Evolutionary conservation across 2,888 invertebrate genomes (phyloP).

Genomic region (Linnaemya tessellans): DNA sequence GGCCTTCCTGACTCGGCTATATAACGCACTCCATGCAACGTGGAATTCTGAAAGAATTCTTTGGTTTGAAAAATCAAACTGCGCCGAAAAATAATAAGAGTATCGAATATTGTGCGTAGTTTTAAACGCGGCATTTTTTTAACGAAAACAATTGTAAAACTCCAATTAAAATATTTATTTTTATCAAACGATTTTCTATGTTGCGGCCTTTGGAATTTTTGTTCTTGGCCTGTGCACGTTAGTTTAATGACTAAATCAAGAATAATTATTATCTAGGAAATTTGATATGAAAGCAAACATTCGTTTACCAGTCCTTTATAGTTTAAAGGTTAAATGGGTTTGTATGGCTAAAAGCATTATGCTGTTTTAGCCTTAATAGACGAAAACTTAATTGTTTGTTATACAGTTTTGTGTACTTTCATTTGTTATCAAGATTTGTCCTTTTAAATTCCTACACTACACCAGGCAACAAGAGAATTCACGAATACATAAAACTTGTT

Average conservation of each 20-base stretch:
- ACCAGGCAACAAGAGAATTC: too few species aligned
- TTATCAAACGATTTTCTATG: neutral
- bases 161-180: neutral
- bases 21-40: constrained; percentile 91
- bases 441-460: constrained; percentile 9
- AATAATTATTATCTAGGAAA: neutral
- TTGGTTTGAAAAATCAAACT: constrained; percentile 89
- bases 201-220: neutral
- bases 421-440: constrained; percentile 50
- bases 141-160: constrained; percentile 33
- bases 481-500: too few species aligned
- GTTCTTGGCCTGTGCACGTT: constrained; percentile 12
- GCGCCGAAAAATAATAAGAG: constrained; percentile 83
- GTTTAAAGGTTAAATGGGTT: constrained; percentile 18
- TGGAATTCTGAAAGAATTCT: constrained; percentile 90
- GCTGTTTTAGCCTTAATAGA: constrained; percentile 56
- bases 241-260: constrained; percentile 29
- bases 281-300: neutral
- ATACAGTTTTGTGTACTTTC: constrained; percentile 20
- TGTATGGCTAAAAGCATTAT: constrained; percentile 68
- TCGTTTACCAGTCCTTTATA: neutral
- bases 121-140: constrained; percentile 77
- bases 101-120: constrained; percentile 73
- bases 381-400: constrained; percentile 51
- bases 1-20: constrained; percentile 90